Conservation (phyloP, 2,113 vertebrate genomes). For the Planiliza haematocheilus region DNA sequence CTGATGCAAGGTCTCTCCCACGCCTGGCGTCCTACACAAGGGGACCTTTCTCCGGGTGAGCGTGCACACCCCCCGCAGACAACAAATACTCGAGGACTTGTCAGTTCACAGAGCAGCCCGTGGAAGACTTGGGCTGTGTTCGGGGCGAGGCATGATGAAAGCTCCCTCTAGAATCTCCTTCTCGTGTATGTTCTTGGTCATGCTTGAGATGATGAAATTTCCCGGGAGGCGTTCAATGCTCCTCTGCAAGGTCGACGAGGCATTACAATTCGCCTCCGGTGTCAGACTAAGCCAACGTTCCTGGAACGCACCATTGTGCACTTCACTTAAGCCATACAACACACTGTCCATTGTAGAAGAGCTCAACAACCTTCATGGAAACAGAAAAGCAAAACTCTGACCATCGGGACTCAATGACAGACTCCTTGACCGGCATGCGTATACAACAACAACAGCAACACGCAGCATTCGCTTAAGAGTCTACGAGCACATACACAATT, state of each 20-base stretch:
- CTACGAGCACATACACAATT: conserved; percentile 5
- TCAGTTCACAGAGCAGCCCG: conserved; percentile 45
- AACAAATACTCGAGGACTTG: conserved; percentile 52
- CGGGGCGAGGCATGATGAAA: conserved; percentile 29
- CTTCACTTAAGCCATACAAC: conserved; percentile 13
- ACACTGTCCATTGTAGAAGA: conserved; percentile 23
- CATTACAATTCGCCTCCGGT: conserved; percentile 17
- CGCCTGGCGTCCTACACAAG: conserved; percentile 25
- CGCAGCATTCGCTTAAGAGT: conserved; percentile 19
- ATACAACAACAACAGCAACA: conserved; percentile 29
- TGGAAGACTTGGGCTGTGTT: conserved; percentile 40
- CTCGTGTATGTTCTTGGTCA: conserved; percentile 51
- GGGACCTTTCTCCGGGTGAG: conserved; percentile 53
- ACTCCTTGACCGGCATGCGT: not conserved
- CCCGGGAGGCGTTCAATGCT: conserved; percentile 33
- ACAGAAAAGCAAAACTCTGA: not conserved
- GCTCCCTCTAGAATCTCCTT: conserved; percentile 44
- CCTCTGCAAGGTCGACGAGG: conserved; percentile 21
- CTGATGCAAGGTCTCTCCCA: conserved; percentile 5
- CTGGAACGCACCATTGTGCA: conserved; percentile 24
- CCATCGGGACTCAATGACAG: not conserved
- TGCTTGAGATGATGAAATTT: conserved; percentile 39
- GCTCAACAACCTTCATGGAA: conserved; percentile 5
- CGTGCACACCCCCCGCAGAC: conserved; percentile 25
- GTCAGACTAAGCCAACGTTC: conserved; percentile 27